Base-by-base conservation (phyloP, 1,140 invertebrate species). In the Frieseomelitta varia region DNA sequence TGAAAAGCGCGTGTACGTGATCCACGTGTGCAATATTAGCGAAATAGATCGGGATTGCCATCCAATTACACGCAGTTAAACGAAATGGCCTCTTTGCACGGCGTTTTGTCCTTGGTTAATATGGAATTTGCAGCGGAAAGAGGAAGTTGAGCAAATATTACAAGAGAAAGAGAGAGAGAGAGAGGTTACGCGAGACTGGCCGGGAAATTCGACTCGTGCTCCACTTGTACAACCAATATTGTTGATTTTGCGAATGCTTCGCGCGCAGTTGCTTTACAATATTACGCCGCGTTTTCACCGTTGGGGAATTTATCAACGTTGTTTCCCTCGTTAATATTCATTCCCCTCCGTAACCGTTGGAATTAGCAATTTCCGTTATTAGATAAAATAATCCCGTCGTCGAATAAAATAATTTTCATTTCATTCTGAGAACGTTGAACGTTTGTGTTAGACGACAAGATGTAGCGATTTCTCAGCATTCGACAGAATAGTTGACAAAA, bases 51-150 rank as follows among this genome's bases (percentile, higher is more conserved):
- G 47, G 61, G 61, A 85, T 87, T 85, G 85, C 77, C 47, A 47
- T 83, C n/a, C 56, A 83, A 87, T 86, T 87, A 87, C 17, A 56
- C 75, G 73, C 58, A 79, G 56, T 76, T 84, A 76, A 87, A 84
- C 34, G 56, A 68, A 72, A 79, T 61, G 67, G 34, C 34, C 55
- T 58, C 39, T 78, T 82, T 78, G 55, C 56, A 34, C 61, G 30
- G 55, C 69, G 65, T 63, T 68, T 24, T 69, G 34, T 34, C 17
- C 51, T 61, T 47, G 34, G 68, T 39, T 85, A 87, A 86, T 53
- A 76, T 34, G 58, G 47, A 73, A 58, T 8, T 30, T 6, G 34
- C 12, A 27, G 61, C 3, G 21, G 51, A n/a, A 53, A 19, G n/a
- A 19, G n/a, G 55, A 61, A 71, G 63, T 58, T 67, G 74, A 53